These are phyloP conservation scores for Drosophila suboccidentalis DNA, from an alignment of 2,888 invertebrate genomes.

Conservation along the genomic window DNA sequence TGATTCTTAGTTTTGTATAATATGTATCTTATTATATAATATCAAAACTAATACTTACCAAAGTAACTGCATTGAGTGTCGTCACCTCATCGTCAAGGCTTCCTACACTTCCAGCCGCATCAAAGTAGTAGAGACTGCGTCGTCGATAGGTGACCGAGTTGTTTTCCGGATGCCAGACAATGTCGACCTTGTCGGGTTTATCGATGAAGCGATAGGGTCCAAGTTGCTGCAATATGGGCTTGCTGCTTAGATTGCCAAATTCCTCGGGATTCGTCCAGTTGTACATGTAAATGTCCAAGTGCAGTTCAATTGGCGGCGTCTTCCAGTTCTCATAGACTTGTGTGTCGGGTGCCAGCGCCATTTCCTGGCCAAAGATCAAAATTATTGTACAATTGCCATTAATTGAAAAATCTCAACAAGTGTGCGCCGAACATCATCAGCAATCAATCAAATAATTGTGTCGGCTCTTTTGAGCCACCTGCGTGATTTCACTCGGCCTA, in stretches of 20 bases:
- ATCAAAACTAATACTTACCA: conserved; percentile 86
- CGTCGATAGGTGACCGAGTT: conserved; percentile 91
- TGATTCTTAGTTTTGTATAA: too few species aligned
- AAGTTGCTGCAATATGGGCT: conserved; percentile 87
- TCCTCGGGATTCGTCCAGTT: conserved; percentile 93
- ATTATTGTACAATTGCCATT: conserved; percentile 58
- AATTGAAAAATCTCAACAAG: conserved; percentile 66
- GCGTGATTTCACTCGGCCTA: conserved; percentile 12
- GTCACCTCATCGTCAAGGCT: conserved; percentile 90
- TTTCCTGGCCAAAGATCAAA: conserved; percentile 86
- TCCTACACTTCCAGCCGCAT: conserved; percentile 89
- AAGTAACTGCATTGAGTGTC: conserved; percentile 91
- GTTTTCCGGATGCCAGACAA: conserved; percentile 90
- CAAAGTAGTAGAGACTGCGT: conserved; percentile 90
- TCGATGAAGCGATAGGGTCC: conserved; percentile 90
- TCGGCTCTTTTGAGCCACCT: conserved; percentile 62
- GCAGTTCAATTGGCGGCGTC: conserved; percentile 88
- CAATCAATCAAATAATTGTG: conserved; percentile 44
- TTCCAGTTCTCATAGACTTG: conserved; percentile 90
- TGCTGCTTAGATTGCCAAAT: conserved; percentile 87
- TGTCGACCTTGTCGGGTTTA: conserved; percentile 90
- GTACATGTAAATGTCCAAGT: conserved; percentile 90
- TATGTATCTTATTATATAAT: too few species aligned
- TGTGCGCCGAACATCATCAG: conserved; percentile 29
- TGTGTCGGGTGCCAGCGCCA: conserved; percentile 88